Evolutionary conservation across 2,797 vertebrate species (phyloP).

Genomic region (Peromyscus aztecus): DNA sequence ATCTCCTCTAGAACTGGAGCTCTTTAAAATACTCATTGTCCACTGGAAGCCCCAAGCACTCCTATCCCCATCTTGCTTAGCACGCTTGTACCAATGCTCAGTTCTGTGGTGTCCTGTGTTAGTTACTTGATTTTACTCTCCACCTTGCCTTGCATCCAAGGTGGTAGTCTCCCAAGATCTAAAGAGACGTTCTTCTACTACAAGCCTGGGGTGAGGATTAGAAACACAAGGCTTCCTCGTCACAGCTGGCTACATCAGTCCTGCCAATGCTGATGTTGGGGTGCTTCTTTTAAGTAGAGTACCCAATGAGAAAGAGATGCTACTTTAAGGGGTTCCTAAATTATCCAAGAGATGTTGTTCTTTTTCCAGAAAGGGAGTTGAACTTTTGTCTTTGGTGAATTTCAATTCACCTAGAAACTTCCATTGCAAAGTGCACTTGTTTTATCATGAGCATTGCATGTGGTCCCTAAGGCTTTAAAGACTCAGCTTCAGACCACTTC

Average conservation of each 20-base stretch:
- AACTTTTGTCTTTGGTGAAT: constrained; percentile 45
- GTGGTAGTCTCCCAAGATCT: constrained; percentile 36
- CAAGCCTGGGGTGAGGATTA: constrained; percentile 28
- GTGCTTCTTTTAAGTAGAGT: constrained; percentile 33
- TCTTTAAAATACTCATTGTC: not conserved
- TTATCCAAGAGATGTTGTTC: constrained; percentile 36
- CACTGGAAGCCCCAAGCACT: not conserved
- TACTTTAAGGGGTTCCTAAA: constrained; percentile 60
- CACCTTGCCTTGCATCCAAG: not conserved
- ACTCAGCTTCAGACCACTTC: not conserved
- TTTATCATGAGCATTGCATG: constrained; percentile 13
- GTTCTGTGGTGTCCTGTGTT: not conserved
- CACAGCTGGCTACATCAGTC: not conserved
- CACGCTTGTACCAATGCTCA: not conserved
- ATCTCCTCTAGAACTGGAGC: not conserved
- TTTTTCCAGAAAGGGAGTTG: not conserved
- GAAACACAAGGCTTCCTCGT: constrained; percentile 26
- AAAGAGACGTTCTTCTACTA: constrained; percentile 6
- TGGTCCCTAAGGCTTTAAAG: not conserved
- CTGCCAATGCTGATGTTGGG: not conserved
- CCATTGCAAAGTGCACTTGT: not conserved
- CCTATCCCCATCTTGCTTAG: not conserved
- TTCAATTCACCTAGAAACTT: constrained; percentile 45
- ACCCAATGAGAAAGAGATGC: not conserved
- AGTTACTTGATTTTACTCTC: not conserved